A percentile compares a stretch with the other conserved stretches of the same genome.
phyloP scores from a whole-genome alignment of 2,797 vertebrate species.

The Poecilia velifera region DNA sequence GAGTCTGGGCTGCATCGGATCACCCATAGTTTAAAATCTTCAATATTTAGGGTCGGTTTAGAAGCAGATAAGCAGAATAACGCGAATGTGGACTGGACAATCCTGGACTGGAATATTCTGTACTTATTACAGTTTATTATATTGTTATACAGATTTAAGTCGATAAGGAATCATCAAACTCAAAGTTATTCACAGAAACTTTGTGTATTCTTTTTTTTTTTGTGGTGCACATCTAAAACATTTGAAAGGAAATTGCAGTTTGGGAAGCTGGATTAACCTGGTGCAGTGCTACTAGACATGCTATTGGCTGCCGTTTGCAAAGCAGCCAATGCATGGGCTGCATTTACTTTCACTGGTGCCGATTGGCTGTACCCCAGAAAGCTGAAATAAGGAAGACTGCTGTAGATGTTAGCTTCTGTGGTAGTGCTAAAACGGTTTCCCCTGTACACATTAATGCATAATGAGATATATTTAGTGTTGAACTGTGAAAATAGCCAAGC shows the following conservation, averaged over 20 bases:
- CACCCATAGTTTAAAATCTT: neutral
- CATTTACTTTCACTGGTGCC: neutral
- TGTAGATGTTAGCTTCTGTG: neutral
- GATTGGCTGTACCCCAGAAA: neutral
- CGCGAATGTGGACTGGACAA: neutral
- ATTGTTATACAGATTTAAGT: neutral
- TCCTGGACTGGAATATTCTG: neutral
- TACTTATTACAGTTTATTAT: neutral
- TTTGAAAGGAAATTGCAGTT: neutral
- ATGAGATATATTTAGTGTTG: neutral
- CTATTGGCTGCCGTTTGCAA: neutral
- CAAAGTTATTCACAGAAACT: too few relatives aligned
- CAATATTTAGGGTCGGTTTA: neutral
- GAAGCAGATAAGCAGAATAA: neutral
- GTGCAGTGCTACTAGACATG: neutral
- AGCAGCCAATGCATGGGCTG: neutral
- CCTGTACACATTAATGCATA: neutral
- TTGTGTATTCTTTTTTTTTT: too few relatives aligned
- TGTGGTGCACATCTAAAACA: too few relatives aligned
- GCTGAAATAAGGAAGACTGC: neutral
- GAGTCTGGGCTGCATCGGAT: neutral
- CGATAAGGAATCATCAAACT: neutral
- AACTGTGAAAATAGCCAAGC: neutral
- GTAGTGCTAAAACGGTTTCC: neutral
- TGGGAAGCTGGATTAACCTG: neutral